phyloP scores from a whole-genome alignment of 1,140 invertebrate genomes.

The Philotrypesis tridentata region DNA sequence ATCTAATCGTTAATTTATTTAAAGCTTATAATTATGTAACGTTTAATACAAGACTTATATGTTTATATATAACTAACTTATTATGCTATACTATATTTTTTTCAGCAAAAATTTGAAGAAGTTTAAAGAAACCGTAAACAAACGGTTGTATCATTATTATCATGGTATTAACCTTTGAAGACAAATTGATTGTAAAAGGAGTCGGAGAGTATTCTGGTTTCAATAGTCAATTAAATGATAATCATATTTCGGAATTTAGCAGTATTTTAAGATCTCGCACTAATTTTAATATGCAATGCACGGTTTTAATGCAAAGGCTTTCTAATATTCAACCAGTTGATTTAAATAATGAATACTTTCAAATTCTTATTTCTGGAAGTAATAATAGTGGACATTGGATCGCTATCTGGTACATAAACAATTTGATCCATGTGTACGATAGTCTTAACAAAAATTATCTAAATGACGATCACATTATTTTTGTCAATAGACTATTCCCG shows the following conservation, averaged over 20 bases:
- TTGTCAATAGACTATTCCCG: conserved; percentile 8
- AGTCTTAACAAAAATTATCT: background rate
- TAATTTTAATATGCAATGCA: background rate
- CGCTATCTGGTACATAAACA: background rate
- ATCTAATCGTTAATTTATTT: too few relatives aligned
- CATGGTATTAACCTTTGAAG: background rate
- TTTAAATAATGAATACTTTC: background rate
- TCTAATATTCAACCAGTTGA: background rate
- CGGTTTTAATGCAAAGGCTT: background rate
- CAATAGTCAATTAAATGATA: background rate
- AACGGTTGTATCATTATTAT: conserved; percentile 1
- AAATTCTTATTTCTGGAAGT: background rate
- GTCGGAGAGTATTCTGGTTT: background rate
- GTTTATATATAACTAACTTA: too few relatives aligned
- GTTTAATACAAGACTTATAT: too few relatives aligned
- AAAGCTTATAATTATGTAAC: too few relatives aligned
- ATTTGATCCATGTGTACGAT: background rate
- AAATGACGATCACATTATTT: background rate
- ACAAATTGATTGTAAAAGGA: background rate
- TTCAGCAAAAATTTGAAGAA: too few relatives aligned
- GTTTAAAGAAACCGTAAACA: too few relatives aligned
- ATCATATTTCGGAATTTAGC: background rate
- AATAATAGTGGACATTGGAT: background rate
- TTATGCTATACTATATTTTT: too few relatives aligned
- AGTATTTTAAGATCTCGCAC: background rate